Conservation (phyloP, 1,140 invertebrate genomes). For the Drosophila asahinai region DNA sequence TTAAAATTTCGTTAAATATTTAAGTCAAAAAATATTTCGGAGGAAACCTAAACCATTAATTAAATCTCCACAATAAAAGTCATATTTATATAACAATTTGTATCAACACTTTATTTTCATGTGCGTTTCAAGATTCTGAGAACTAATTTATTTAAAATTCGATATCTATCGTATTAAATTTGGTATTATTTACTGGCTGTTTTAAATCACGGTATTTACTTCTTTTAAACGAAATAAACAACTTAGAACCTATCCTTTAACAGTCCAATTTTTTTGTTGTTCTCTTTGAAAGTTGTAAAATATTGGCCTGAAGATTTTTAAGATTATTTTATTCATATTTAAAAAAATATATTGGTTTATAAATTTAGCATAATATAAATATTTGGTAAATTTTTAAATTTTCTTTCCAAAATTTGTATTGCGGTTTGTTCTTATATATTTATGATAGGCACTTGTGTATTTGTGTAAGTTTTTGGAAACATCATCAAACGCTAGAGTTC, state of each 20-base stretch:
- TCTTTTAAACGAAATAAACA: not conserved
- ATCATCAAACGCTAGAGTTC: constrained; percentile 6
- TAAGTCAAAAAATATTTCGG: too few species aligned
- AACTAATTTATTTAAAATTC: not conserved
- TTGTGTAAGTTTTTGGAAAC: constrained; percentile 6
- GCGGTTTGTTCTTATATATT: not conserved
- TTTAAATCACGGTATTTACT: not conserved
- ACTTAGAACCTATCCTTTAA: not conserved
- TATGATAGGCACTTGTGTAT: constrained; percentile 5
- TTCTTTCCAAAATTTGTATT: too few species aligned
- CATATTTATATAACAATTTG: not conserved
- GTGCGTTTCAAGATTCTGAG: not conserved
- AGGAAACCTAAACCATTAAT: too few species aligned
- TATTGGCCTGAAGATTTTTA: not conserved
- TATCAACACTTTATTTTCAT: not conserved
- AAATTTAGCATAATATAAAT: not conserved
- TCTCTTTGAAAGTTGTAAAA: not conserved
- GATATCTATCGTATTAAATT: not conserved
- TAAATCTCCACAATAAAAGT: not conserved
- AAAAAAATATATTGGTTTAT: not conserved
- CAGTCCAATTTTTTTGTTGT: not conserved
- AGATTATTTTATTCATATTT: not conserved
- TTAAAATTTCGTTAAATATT: too few species aligned
- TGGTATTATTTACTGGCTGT: not conserved
- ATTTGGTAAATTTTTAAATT: not conserved